Conservation (phyloP, 2,113 vertebrate genomes). For the Alosa alosa region DNA sequence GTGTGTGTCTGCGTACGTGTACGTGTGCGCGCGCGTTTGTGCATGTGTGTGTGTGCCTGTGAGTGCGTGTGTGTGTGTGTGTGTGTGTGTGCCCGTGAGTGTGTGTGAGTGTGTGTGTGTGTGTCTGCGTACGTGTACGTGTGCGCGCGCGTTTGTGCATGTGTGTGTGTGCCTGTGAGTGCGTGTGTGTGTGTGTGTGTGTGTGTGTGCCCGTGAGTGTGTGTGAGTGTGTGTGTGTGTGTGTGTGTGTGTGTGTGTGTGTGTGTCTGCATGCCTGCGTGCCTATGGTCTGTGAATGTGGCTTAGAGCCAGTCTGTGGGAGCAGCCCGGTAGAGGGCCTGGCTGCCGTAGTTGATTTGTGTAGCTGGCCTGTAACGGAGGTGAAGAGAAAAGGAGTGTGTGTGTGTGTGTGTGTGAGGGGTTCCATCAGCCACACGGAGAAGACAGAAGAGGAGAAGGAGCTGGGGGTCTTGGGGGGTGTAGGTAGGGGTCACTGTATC, state of each 20-base stretch:
- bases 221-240: constrained; percentile 7
- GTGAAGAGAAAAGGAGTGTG: not conserved
- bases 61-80: constrained; percentile 13
- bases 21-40: constrained; percentile 31
- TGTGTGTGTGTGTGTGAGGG: too few relatives aligned
- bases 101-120: constrained; percentile 14
- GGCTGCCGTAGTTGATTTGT: not conserved
- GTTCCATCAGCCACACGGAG: not conserved
- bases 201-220: not conserved
- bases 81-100: not conserved
- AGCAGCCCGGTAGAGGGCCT: not conserved
- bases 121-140: too few relatives aligned
- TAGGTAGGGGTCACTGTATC: constrained; percentile 61
- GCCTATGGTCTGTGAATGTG: constrained; percentile 11
- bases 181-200: constrained; percentile 16
- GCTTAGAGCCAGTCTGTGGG: constrained; percentile 29
- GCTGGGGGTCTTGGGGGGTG: not conserved
- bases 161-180: not conserved
- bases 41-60: constrained; percentile 10
- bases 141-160: too few relatives aligned
- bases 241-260: too few relatives aligned
- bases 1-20: constrained; percentile 23
- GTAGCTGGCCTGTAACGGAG: not conserved
- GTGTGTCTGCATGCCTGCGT: not conserved
- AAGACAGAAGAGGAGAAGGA: constrained; percentile 25